Conservation (phyloP, 2,888 invertebrate genomes). For the Ectemnius continuus region DNA sequence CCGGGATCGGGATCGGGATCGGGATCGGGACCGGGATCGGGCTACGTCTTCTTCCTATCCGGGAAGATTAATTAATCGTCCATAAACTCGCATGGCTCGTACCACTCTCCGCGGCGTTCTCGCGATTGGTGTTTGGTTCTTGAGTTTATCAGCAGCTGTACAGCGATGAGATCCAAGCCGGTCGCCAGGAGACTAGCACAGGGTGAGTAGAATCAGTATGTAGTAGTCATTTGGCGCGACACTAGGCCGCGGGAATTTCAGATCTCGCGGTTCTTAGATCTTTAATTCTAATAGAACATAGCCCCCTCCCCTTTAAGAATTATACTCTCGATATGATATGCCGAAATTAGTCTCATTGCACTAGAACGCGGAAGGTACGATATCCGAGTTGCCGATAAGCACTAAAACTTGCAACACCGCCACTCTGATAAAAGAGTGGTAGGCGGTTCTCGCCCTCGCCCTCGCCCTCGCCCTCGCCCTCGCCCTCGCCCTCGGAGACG, state of each 20-base stretch:
- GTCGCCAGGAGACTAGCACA: slow-evolving; percentile 85
- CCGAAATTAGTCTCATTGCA: too few relatives aligned
- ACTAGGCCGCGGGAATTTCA: too few relatives aligned
- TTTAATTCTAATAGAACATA: too few relatives aligned
- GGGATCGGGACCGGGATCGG: not conserved
- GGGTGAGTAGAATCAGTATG: slow-evolving; percentile 79
- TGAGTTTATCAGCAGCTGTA: slow-evolving; percentile 60
- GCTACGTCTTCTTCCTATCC: slow-evolving; percentile 23
- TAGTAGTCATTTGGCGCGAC: not conserved
- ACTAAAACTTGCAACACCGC: too few relatives aligned
- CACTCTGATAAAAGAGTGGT: slow-evolving; percentile 38
- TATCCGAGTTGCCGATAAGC: too few relatives aligned
- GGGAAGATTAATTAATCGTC: slow-evolving; percentile 53
- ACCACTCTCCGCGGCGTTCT: slow-evolving; percentile 64
- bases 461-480: too few relatives aligned
- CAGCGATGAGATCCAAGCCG: slow-evolving; percentile 86
- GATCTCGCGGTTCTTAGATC: too few relatives aligned
- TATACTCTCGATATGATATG: too few relatives aligned
- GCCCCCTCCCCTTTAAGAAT: too few relatives aligned
- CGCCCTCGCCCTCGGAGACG: too few relatives aligned
- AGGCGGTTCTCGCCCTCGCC: slow-evolving; percentile 70
- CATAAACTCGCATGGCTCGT: slow-evolving; percentile 73
- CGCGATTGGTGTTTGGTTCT: slow-evolving; percentile 72
- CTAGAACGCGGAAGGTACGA: too few relatives aligned
- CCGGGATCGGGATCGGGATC: not conserved